Conservation (phyloP, 2,888 invertebrate species). For the Oligia strigilis region DNA sequence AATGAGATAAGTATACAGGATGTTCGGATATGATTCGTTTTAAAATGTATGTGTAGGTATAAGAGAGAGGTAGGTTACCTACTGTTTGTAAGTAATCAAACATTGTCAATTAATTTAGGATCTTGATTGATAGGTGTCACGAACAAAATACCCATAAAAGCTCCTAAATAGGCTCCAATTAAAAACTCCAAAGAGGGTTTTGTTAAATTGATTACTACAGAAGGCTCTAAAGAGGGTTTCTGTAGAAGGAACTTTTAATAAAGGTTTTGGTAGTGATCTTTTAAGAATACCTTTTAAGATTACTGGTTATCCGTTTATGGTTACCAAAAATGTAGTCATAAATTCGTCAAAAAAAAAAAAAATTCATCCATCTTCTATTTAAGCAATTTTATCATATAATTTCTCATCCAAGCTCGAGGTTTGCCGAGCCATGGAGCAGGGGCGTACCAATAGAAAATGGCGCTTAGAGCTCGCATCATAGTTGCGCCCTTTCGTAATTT, state of each 20-base stretch:
- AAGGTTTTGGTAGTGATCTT: slow-evolving; percentile 8
- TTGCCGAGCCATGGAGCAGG: too few relatives aligned
- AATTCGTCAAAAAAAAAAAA: too few relatives aligned
- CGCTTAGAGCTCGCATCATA: too few relatives aligned
- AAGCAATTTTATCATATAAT: too few relatives aligned
- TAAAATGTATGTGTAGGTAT: not conserved
- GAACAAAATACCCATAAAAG: not conserved
- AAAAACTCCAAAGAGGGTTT: slow-evolving; percentile 20
- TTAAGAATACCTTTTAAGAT: not conserved
- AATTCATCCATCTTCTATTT: too few relatives aligned
- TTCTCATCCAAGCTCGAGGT: too few relatives aligned
- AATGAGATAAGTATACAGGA: too few relatives aligned
- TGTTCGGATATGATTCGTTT: not conserved
- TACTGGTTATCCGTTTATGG: not conserved
- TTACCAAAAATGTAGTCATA: not conserved
- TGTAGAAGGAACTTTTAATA: slow-evolving; percentile 5
- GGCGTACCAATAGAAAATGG: too few relatives aligned
- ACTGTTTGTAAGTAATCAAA: not conserved
- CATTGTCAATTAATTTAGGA: not conserved
- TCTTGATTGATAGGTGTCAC: slow-evolving; percentile 15
- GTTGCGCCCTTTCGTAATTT: too few relatives aligned
- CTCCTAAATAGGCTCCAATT: slow-evolving; percentile 20
- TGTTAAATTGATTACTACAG: slow-evolving; percentile 6
- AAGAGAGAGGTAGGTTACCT: not conserved
- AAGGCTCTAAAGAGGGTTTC: slow-evolving; percentile 7